Base-by-base conservation (phyloP, 2,797 vertebrate species). In the Sebastes steindachneri region DNA sequence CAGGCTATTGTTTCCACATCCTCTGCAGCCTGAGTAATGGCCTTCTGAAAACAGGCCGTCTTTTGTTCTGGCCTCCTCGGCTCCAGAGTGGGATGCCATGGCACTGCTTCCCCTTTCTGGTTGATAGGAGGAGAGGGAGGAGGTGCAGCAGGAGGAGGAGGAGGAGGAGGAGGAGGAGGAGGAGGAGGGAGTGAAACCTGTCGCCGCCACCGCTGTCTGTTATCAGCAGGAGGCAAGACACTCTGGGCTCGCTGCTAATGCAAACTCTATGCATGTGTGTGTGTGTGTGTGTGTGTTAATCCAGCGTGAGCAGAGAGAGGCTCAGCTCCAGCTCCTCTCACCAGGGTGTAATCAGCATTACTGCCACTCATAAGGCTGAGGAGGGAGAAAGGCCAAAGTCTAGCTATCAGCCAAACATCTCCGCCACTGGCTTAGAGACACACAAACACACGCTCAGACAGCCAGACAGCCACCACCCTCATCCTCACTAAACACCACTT, bases 1-100 rank as follows among this genome's bases (percentile, higher is more conserved):
- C 89, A 93, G 90, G 68, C 94, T 85, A 95, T 95, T 95, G 94
- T 95, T 90, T 93, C 90, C 91, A 95, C 91, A 95, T 95, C 94
- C 94, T 95, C 93, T 94, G 90, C 89, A 90, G 94, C 70, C 94
- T 91, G 91, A 92, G 93, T 93, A 93, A 95, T 93, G 92, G 93
- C 93, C 92, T 87, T 93, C 92, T 94, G 92, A 93, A 94, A 94
- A 95, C 94, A 95, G 90, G 87, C 93, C 5, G 41, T 79, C 94
- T 94, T 94, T 95, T 95, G 94, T 95, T 94, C 89, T 84, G 86
- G 89, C 89, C 93, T 93, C 86, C 86, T 89, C 76, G 84, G 87
- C 93, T 92, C 89, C 90, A 83, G 86, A 91, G 91, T 79, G 90
- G 81, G 93, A 94, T 93, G 88, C 91, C 90, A 86, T 82, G 93